Base-by-base conservation (phyloP, 1,140 invertebrate genomes). In the Drosophila tsacasi region DNA sequence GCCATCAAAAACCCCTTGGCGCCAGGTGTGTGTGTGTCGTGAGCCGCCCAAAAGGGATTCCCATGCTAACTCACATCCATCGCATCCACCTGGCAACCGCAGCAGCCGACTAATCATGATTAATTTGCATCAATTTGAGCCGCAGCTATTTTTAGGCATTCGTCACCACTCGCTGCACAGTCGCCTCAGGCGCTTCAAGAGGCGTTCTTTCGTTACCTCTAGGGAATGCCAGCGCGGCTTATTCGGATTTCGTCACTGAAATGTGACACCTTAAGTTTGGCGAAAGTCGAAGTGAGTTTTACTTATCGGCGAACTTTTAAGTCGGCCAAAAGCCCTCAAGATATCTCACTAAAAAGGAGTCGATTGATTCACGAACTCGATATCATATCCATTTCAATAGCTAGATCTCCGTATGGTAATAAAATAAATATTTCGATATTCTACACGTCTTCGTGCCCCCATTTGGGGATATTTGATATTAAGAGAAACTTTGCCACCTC, bases 91-190 rank as follows among this genome's bases (percentile, higher is more conserved):
- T 57, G 58, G 60, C 55, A 77, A 63, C 55, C 52, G 54, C 46
- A 65, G 15, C 52, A 64, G 54, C 61, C 52, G 57, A 59, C 78
- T 89, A 89, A 89, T 89, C 84, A 89, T 89, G 84, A 89, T 89
- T 90, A 89, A 89, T 90, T 89, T 89, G 85, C 85, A 72, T 90
- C 84, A 89, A 89, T 89, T 89, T 89, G 68, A 59, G 69, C 19
- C 32, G 21, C 46, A 47, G 69, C 74, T 89, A 90, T 90, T 79
- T 89, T 81, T 89, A 84, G 84, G 27, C 68, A 42, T 49, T 15
- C 59, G 72, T 40, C 81, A 71, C 39, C 15, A 19, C 5, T 5
- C 68, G 58, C 37, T 69, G 62, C 63, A 73, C 12, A 32, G 30
- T 30, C 8, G 27, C 27, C 30, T 32, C 23, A 39, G 30, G 37